Evolutionary conservation across 2,113 vertebrate species (phyloP), one percentile per base, ranked within the genome.

Genomic region (Fukomys damarensis): DNA sequence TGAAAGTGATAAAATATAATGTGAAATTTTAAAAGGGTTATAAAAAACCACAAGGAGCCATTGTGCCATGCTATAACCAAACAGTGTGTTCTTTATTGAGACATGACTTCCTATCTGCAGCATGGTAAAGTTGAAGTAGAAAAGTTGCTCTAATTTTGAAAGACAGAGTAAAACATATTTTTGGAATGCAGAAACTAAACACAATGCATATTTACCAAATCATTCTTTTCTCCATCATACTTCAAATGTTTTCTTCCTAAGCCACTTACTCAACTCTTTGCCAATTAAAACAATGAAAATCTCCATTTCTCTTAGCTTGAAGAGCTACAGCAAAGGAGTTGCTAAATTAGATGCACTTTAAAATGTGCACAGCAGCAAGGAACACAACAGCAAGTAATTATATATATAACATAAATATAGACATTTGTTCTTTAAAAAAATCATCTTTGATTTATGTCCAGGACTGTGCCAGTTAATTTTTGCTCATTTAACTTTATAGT

Each of bases 1-100:
- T 96, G 28, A 95, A 95, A 97, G 96, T 93, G 94, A 97, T 97
- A 94, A 97, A 97, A 95, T 92, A 95, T 93, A 92, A 95, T 86
- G 95, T 93, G 86, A 97, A 98, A 97, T 91, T 98, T 97, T 97
- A 97, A 97, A 93, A 24, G n/a, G 32, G 97, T 85, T 98, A 91
- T 92, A 96, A 95, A 98, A 97, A 95, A 61, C 97, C 14, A 74
- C 96, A 95, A 98, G 98, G 98, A 98, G 81, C 95, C 97, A 96
- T 86, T 84, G 95, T 98, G 98, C 98, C 98, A 97, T 66, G 96
- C 96, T 94, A 93, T 91, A 97, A 97, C 96, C 97, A 96, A 98
- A 96, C 98, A 98, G 98, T 98, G 96, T 98, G 98, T 98, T 98
- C 98, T 98, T 98, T 98, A 98, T 98, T 98, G 98, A 98, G 98